Percentiles rank a stretch among this genome's conserved stretches.
Evolutionary conservation across 1,140 invertebrate genomes (phyloP).

Genomic region (Pseudomyrmex cubaensis): DNA sequence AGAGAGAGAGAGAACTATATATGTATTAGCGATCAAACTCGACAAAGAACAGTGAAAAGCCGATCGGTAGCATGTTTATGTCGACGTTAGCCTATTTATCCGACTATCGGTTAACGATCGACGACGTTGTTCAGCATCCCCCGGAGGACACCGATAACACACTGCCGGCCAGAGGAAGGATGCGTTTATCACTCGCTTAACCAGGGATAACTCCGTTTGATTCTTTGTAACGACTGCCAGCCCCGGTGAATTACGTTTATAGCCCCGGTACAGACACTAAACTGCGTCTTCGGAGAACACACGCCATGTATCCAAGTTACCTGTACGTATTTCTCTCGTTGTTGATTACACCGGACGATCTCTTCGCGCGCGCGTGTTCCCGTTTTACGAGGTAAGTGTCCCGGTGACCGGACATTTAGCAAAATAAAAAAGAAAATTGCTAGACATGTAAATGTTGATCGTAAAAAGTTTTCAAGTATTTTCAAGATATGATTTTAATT

Average conservation of each 20-base stretch:
- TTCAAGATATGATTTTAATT: too few relatives aligned
- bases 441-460: too few relatives aligned
- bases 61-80: constrained; percentile 56
- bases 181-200: constrained; percentile 58
- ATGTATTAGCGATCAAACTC: neutral
- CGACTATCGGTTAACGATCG: constrained; percentile 67
- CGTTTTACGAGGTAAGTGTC: too few relatives aligned
- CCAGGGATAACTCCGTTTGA: constrained; percentile 34
- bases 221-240: constrained; percentile 51
- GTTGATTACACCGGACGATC: constrained; percentile 21
- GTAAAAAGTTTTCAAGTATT: too few relatives aligned
- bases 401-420: too few relatives aligned
- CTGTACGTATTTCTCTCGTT: neutral
- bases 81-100: constrained; percentile 58
- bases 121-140: constrained; percentile 48
- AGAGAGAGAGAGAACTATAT: too few relatives aligned
- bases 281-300: constrained; percentile 34
- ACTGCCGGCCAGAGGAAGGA: constrained; percentile 13
- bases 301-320: constrained; percentile 23
- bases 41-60: constrained; percentile 48
- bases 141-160: constrained; percentile 41
- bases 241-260: constrained; percentile 51
- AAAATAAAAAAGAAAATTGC: too few relatives aligned
- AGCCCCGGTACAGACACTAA: constrained; percentile 37
- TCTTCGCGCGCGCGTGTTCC: too few relatives aligned